Base-by-base conservation (phyloP, 2,113 vertebrate genomes). In the Eptatretus burgeri region DNA sequence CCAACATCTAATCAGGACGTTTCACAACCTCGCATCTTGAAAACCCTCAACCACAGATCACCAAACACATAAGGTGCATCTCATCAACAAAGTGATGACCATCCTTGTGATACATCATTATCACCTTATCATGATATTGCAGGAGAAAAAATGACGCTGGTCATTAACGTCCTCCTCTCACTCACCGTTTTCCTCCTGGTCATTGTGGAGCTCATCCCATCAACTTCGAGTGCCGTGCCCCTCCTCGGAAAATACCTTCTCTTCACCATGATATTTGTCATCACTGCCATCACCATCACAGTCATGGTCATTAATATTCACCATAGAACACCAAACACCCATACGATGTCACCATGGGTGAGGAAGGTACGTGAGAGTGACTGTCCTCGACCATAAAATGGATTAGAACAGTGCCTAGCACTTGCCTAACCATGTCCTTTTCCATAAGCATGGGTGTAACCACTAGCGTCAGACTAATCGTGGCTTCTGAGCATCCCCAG, bases 131-230 rank as follows among this genome's bases (percentile, higher is more conserved):
- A 41, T 41, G 27, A 41, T 41, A 41, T 27, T 65, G 13, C 64
- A 95, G 91, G 89, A 63, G 91, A 98, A 69, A 98, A 95, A 77
- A 98, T 95, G 89, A 95, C 89, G 1, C 79, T 98, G 12, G 91
- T 86, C 68, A 98, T 98, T 72, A 94, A 87, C 1, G 85, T 98
- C 64, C 72, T 98, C 69, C 77, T 98, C 67, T 94, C 89, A 62
- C 69, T 98, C 66, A 98, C 91, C 1, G 91, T 98, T 69, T 98
- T 98, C 74, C 78, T 98, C 63, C 78, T 98, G 76, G 89, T 98
- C 66, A 95, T 98, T 0, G 89, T 95, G 74, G 91, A 98, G 76
- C 73, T 94, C 66, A 95, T 98, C 71, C 91, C 91, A 1, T 95
- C 89, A 64, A 98, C 91, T 1, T 98, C 91, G 65, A 93, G 84